Percentiles rank a stretch among this genome's conserved stretches.
phyloP scores from a whole-genome alignment of 2,888 invertebrate genomes.

The Branchipolynoe longqiensis region DNA sequence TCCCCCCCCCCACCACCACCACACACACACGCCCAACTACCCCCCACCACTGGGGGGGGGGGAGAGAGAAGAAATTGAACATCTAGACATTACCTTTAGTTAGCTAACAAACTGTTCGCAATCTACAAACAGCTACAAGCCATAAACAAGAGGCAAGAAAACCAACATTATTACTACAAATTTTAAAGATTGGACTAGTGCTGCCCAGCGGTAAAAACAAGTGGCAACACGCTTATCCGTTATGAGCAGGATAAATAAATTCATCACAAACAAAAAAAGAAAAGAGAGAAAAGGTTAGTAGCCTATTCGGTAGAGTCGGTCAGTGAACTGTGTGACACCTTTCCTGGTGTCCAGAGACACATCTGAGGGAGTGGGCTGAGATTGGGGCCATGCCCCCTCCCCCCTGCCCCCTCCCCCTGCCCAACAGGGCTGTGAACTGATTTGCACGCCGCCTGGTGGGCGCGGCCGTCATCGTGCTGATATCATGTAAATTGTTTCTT shows the following conservation, averaged over 20 bases:
- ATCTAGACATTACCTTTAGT: too few species aligned
- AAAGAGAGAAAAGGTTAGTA: neutral
- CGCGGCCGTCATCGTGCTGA: neutral
- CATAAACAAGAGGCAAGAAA: too few species aligned
- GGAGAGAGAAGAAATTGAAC: too few species aligned
- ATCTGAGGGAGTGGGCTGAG: neutral
- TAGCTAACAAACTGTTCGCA: too few species aligned
- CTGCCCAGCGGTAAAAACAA: too few species aligned
- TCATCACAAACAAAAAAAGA: too few species aligned
- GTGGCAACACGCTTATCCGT: too few species aligned
- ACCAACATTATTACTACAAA: too few species aligned
- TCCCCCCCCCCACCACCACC: neutral
- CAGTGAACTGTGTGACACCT: neutral
- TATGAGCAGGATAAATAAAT: too few species aligned
- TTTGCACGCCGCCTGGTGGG: neutral
- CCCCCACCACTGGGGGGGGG: too few species aligned
- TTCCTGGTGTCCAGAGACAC: neutral
- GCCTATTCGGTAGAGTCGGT: neutral
- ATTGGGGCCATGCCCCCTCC: slow-evolving; percentile 16
- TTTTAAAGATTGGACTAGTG: too few species aligned
- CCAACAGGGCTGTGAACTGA: neutral
- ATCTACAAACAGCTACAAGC: too few species aligned
- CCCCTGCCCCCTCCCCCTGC: neutral
- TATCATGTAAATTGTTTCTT: slow-evolving; percentile 51
- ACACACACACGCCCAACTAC: neutral